Percentiles rank a stretch among this genome's conserved stretches.
These are phyloP conservation scores for Chelonoidis abingdonii DNA, from an alignment of 2,113 vertebrate genomes.

Conservation along the genomic window DNA sequence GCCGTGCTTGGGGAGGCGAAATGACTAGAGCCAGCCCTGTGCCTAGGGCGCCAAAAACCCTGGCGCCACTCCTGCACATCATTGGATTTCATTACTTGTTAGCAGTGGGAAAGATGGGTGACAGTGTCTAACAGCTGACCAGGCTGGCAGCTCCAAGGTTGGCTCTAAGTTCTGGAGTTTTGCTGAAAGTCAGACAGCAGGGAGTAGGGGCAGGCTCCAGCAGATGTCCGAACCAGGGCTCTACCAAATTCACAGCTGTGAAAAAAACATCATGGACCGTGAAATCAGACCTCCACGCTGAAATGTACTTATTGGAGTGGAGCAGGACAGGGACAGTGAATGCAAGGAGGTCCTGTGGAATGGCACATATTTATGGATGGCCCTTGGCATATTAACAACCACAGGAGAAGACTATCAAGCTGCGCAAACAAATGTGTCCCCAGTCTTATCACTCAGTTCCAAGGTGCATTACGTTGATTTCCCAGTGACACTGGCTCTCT, in stretches of 20 bases:
- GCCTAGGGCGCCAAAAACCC: too few species aligned
- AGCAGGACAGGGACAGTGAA: neutral
- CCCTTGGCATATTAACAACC: neutral
- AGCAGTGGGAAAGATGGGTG: neutral
- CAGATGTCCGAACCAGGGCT: neutral
- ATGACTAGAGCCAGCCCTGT: too few species aligned
- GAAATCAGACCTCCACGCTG: too few species aligned
- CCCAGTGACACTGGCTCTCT: neutral
- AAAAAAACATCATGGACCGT: too few species aligned
- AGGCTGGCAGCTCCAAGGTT: neutral
- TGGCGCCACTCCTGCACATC: neutral
- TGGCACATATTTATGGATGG: neutral
- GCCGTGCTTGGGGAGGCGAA: too few species aligned
- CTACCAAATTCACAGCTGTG: too few species aligned
- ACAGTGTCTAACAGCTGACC: neutral
- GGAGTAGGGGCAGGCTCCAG: neutral
- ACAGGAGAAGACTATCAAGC: neutral
- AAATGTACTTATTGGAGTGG: too few species aligned
- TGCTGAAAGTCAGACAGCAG: neutral
- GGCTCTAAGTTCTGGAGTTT: neutral
- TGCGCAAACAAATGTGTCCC: neutral
- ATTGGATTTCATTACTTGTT: neutral
- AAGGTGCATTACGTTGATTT: accelerated
- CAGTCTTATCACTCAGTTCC: neutral
- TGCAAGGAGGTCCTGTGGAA: neutral